phyloP scores from a whole-genome alignment of 2,797 vertebrate genomes.

The Spondyliosoma cantharus region DNA sequence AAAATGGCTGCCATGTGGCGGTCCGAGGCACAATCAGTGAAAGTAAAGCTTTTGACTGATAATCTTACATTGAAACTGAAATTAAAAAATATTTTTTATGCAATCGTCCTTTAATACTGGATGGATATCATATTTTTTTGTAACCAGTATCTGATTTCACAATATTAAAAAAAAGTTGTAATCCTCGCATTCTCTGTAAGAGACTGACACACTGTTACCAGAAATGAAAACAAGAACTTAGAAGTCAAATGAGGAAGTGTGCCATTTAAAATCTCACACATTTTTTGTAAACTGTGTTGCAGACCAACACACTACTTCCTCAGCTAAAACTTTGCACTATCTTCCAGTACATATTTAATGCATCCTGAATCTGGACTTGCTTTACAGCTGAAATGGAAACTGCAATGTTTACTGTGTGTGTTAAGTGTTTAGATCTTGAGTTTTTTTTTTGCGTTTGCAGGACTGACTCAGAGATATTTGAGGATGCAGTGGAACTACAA shows the following conservation, averaged over 20 bases:
- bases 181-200: too few relatives aligned
- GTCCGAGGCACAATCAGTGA: background rate
- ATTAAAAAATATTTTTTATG: too few relatives aligned
- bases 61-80: too few relatives aligned
- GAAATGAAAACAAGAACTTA: too few relatives aligned
- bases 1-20: background rate
- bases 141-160: too few relatives aligned
- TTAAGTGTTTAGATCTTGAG: background rate
- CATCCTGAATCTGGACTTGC: background rate
- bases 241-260: too few relatives aligned
- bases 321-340: background rate
- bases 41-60: background rate
- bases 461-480: conserved; percentile 99
- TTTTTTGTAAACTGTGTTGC: background rate
- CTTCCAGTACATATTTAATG: background rate
- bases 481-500: conserved; percentile 96
- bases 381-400: background rate
- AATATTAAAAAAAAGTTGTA: too few relatives aligned
- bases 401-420: background rate
- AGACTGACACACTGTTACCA: too few relatives aligned
- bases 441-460: conserved; percentile 70
- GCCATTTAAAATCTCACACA: too few relatives aligned
- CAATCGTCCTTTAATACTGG: too few relatives aligned
- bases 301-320: background rate
- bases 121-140: too few relatives aligned